Conservation (phyloP, 2,113 vertebrate species). For the Nesogale talazaci region DNA sequence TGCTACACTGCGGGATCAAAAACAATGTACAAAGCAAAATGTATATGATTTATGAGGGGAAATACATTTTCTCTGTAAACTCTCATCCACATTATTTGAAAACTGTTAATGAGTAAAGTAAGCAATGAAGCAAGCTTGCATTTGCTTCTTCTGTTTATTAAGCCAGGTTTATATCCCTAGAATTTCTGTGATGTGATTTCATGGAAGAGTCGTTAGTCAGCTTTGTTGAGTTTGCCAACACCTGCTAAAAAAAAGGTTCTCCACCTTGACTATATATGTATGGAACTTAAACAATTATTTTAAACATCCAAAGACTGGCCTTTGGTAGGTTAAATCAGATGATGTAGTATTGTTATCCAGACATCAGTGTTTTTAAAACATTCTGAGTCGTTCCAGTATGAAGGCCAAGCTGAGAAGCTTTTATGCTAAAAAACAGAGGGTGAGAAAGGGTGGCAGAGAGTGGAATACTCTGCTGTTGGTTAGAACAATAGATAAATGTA, state of each 20-base stretch:
- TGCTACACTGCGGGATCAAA: too few species aligned
- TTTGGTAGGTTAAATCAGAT: conserved; percentile 34
- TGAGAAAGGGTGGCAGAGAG: not conserved
- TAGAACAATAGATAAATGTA: not conserved
- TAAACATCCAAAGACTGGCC: not conserved
- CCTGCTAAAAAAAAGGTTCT: not conserved
- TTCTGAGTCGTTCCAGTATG: not conserved
- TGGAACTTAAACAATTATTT: not conserved
- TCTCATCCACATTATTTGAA: too few species aligned
- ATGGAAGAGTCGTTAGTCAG: not conserved
- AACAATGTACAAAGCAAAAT: too few species aligned
- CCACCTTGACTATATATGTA: not conserved
- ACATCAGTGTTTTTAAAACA: conserved; percentile 13
- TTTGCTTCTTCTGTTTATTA: conserved; percentile 31
- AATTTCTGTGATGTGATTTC: not conserved
- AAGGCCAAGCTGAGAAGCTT: not conserved
- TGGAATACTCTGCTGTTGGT: not conserved
- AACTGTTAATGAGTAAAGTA: conserved; percentile 2
- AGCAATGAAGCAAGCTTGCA: not conserved
- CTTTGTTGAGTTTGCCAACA: conserved; percentile 7
- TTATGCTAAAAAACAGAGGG: not conserved
- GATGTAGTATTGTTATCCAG: not conserved
- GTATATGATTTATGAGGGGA: too few species aligned
- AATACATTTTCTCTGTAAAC: too few species aligned
- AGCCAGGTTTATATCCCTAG: not conserved